phyloP scores from a whole-genome alignment of 64 coral and sea anemone species.

The Stylophora pistillata region DNA sequence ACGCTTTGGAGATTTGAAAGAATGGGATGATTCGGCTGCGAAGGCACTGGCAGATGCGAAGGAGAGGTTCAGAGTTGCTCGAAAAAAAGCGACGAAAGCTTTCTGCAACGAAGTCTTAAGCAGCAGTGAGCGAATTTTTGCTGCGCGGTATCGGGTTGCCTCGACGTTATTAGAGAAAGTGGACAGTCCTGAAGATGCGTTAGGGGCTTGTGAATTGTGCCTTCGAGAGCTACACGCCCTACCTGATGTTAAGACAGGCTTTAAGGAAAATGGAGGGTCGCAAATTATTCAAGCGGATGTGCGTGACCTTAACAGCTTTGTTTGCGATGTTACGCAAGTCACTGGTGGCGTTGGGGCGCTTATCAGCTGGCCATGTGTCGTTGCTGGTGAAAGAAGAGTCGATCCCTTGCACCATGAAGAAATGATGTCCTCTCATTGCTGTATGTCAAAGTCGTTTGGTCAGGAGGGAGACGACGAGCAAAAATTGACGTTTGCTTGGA shows the following conservation, averaged over 20 bases:
- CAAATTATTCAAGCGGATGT: slow-evolving; percentile 20
- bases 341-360: neutral
- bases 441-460: slow-evolving; percentile 2
- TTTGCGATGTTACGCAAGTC: slow-evolving; percentile 16
- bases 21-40: neutral
- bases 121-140: slow-evolving; percentile 44
- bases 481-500: slow-evolving; percentile 10
- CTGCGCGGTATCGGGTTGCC: slow-evolving; percentile 49
- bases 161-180: slow-evolving; percentile 54
- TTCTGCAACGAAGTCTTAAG: slow-evolving; percentile 66
- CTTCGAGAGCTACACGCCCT: slow-evolving; percentile 52
- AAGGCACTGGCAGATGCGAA: neutral
- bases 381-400: neutral
- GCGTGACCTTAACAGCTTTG: slow-evolving; percentile 4
- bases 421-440: neutral
- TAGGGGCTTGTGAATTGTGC: slow-evolving; percentile 41
- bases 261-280: neutral
- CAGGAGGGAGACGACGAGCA: neutral
- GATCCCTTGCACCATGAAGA: slow-evolving; percentile 10
- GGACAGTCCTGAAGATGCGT: slow-evolving; percentile 33
- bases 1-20: neutral
- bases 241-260: slow-evolving; percentile 12
- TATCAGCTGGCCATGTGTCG: slow-evolving; percentile 8
- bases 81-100: slow-evolving; percentile 25
- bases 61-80: slow-evolving; percentile 7